Evolutionary conservation across 2,797 vertebrate species (phyloP).

Genomic region (Epinephelus awoara): DNA sequence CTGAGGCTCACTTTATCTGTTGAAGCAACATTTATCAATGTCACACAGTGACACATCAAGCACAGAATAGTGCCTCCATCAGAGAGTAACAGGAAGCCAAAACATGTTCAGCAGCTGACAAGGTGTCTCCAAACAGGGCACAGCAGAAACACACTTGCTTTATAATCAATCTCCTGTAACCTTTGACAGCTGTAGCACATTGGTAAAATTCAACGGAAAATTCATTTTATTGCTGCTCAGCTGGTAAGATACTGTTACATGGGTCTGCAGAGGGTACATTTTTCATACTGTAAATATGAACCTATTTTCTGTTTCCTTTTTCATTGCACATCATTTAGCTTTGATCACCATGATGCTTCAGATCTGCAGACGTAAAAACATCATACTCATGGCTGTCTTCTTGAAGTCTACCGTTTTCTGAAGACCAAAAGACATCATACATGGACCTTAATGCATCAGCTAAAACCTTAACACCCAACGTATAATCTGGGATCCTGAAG

Average conservation of each 20-base stretch:
- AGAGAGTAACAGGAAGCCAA: conserved; percentile 27
- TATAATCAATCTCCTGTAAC: not conserved
- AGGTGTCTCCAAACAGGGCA: not conserved
- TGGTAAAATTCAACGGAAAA: not conserved
- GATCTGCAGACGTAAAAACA: not conserved
- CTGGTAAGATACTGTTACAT: not conserved
- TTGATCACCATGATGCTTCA: not conserved
- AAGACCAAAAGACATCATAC: not conserved
- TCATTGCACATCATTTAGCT: not conserved
- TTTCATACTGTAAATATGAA: no score
- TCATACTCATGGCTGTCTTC: not conserved
- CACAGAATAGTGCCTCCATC: conserved; percentile 17
- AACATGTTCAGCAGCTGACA: conserved; percentile 27
- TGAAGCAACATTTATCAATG: conserved; percentile 40
- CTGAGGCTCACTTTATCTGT: not conserved
- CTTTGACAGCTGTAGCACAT: conserved; percentile 1
- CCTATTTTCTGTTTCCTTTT: no score
- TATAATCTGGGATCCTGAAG: no score
- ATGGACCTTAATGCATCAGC: not conserved
- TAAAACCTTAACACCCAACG: not conserved
- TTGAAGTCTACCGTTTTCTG: not conserved
- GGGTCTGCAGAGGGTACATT: not conserved
- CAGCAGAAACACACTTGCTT: not conserved
- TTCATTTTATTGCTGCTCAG: not conserved
- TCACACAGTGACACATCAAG: conserved; percentile 16